phyloP scores from a whole-genome alignment of 2,888 invertebrate genomes.

The Cataglyphis livida region DNA sequence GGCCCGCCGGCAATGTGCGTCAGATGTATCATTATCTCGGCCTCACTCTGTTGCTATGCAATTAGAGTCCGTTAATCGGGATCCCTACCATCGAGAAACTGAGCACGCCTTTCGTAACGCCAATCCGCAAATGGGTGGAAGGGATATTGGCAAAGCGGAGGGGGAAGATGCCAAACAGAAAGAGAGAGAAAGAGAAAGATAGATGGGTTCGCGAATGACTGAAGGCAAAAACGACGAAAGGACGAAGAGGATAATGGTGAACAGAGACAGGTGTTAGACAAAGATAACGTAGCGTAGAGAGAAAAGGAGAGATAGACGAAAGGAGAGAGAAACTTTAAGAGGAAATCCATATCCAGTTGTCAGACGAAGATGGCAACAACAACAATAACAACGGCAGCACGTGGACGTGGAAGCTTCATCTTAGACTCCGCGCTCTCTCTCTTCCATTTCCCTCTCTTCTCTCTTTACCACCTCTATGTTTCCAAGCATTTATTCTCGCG shows the following conservation, averaged over 20 bases:
- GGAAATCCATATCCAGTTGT: slow-evolving; percentile 47
- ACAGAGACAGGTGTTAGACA: slow-evolving; percentile 22
- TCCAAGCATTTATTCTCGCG: slow-evolving; percentile 38
- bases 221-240: slow-evolving; percentile 14
- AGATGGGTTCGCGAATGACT: neutral
- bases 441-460: neutral
- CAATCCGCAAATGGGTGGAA: slow-evolving; percentile 39
- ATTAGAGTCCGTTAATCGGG: slow-evolving; percentile 84
- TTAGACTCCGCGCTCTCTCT: slow-evolving; percentile 3
- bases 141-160: slow-evolving; percentile 30
- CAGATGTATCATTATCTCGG: slow-evolving; percentile 84
- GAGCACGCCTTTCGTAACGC: slow-evolving; percentile 72
- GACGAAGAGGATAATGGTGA: slow-evolving; percentile 33
- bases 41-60: slow-evolving; percentile 84
- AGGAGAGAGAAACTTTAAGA: slow-evolving; percentile 42
- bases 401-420: slow-evolving; percentile 72
- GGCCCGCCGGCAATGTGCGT: slow-evolving; percentile 79
- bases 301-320: slow-evolving; percentile 42
- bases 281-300: neutral
- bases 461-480: slow-evolving; percentile 21
- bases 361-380: slow-evolving; percentile 78
- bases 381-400: slow-evolving; percentile 82
- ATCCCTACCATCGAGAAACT: slow-evolving; percentile 66
- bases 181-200: neutral
- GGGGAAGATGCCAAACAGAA: slow-evolving; percentile 16